Conservation (phyloP, 2,888 invertebrate genomes). For the Neria commutata region DNA sequence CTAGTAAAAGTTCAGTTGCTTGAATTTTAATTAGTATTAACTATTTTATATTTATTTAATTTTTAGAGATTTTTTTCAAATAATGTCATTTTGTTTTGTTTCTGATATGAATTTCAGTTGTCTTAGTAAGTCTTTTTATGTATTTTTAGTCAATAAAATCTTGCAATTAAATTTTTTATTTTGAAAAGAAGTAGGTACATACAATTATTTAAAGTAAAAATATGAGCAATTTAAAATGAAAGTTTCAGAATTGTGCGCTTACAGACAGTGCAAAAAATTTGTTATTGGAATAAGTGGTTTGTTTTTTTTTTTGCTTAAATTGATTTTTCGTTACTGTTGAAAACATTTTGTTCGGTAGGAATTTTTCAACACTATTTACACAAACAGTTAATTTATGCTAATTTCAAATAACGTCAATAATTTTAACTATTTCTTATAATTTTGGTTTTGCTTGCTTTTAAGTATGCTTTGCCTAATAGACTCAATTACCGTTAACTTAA, state of each 20-base stretch:
- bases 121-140: constrained; percentile 41
- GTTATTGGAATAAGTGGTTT: background rate
- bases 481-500: too few species aligned
- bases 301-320: background rate
- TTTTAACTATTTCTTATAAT: background rate
- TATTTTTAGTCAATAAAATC: background rate
- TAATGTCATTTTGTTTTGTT: constrained; percentile 23
- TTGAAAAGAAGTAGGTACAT: too few species aligned
- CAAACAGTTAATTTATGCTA: constrained; percentile 25
- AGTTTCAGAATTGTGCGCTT: constrained; percentile 22
- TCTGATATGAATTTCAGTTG: constrained; percentile 45
- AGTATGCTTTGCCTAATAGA: too few species aligned
- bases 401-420: constrained; percentile 19
- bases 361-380: constrained; percentile 48
- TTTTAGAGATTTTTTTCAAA: constrained; percentile 17
- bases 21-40: constrained; percentile 23
- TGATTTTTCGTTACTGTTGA: too few species aligned
- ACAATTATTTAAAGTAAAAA: too few species aligned
- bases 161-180: constrained; percentile 21
- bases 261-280: constrained; percentile 10
- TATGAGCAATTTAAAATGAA: background rate
- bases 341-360: constrained; percentile 53
- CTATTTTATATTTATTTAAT: constrained; percentile 33
- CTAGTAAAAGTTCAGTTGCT: constrained; percentile 31
- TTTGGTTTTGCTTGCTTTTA: too few species aligned